phyloP scores from a whole-genome alignment of 1,140 invertebrate species.

The Acromyrmex charruanus region DNA sequence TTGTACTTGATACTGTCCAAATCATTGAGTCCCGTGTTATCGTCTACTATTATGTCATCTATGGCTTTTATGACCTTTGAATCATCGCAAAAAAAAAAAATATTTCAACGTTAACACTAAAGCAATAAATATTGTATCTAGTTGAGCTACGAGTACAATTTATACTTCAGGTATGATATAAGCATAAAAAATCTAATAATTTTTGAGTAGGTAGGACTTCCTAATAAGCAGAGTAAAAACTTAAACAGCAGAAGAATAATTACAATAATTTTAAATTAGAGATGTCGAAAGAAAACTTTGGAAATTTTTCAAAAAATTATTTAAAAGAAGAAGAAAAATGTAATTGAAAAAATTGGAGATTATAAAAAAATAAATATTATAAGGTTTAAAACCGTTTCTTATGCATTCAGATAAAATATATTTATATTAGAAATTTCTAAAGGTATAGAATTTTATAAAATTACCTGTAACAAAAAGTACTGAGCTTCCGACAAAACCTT shows the following conservation, averaged over 20 bases:
- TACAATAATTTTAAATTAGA: background rate
- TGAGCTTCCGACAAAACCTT: conserved; percentile 72
- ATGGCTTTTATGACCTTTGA: conserved; percentile 16
- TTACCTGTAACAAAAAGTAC: conserved; percentile 78
- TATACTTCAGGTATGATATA: background rate
- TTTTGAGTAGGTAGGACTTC: background rate
- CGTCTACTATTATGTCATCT: background rate
- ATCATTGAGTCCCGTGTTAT: conserved; percentile 12
- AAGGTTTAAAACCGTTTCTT: background rate
- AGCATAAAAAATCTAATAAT: background rate
- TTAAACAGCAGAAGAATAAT: background rate
- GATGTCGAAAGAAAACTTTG: background rate
- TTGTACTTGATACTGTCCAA: conserved; percentile 66
- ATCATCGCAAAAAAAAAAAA: background rate
- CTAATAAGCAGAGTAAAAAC: background rate
- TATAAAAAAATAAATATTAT: background rate
- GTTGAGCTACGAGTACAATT: background rate
- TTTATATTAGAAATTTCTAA: background rate
- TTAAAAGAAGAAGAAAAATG: background rate
- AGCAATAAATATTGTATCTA: background rate
- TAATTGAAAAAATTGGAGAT: background rate
- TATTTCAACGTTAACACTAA: conserved; percentile 11
- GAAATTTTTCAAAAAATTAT: background rate
- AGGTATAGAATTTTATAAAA: conserved; percentile 8
- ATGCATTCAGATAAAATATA: background rate